These are phyloP conservation scores for Micrasema longulum DNA, from an alignment of 1,140 invertebrate genomes.

Conservation along the genomic window DNA sequence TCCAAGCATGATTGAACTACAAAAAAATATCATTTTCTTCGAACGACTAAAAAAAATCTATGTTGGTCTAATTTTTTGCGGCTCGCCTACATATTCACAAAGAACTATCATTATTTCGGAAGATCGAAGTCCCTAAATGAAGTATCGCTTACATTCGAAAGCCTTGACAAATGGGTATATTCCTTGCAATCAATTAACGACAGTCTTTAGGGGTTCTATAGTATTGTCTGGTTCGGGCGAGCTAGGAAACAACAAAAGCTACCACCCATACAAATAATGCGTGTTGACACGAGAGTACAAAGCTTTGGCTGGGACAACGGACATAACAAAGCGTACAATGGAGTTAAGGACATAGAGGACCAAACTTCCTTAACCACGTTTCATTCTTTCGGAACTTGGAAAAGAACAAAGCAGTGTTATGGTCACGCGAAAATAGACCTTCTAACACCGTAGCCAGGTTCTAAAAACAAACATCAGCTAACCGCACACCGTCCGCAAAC, in stretches of 20 bases:
- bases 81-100: too few species aligned
- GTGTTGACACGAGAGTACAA: conserved; percentile 26
- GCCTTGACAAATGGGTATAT: conserved; percentile 28
- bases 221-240: conserved; percentile 1
- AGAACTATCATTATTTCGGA: background rate
- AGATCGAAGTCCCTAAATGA: conserved; percentile 18
- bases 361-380: conserved; percentile 10
- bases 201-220: too few species aligned
- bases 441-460: background rate
- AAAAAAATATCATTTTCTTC: too few species aligned
- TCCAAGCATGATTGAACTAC: too few species aligned
- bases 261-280: conserved; percentile 29
- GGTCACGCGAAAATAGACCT: conserved; percentile 18
- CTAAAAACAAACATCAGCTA: background rate
- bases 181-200: conserved; percentile 27
- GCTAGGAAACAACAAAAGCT: conserved; percentile 15
- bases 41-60: too few species aligned
- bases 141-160: conserved; percentile 24
- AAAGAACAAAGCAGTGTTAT: conserved; percentile 1
- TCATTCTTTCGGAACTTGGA: background rate
- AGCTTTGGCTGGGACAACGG: background rate
- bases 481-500: background rate
- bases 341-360: conserved; percentile 12
- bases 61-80: too few species aligned
- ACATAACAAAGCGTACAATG: conserved; percentile 27